Percentiles rank a stretch among this genome's conserved stretches.
These are phyloP conservation scores for Gasterosteus nipponicus DNA, from an alignment of 2,113 vertebrate genomes.

Conservation along the genomic window DNA sequence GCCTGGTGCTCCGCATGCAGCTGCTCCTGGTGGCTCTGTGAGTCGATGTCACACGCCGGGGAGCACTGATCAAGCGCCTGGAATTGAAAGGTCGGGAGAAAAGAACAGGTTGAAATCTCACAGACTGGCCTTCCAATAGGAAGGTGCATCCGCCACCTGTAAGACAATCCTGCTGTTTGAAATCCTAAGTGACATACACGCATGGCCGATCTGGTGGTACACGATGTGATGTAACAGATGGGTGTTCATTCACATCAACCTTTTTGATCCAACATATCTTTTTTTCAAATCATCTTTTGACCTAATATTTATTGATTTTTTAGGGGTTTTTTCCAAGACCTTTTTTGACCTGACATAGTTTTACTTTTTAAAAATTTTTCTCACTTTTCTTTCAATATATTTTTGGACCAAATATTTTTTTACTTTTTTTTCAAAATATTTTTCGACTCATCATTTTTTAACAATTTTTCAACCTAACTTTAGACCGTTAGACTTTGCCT, in stretches of 20 bases:
- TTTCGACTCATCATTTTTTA: no score
- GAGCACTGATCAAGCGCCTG: background rate
- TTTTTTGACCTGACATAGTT: no score
- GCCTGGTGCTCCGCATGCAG: background rate
- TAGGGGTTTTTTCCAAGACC: no score
- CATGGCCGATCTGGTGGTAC: background rate
- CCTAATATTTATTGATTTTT: no score
- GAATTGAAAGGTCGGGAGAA: background rate
- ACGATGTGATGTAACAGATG: constrained; percentile 19
- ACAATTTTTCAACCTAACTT: no score
- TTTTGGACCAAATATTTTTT: no score
- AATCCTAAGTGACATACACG: background rate
- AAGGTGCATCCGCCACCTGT: background rate
- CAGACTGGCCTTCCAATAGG: background rate
- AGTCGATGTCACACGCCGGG: background rate
- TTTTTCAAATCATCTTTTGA: no score
- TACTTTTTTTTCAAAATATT: no score
- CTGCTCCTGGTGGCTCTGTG: background rate
- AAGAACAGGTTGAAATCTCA: constrained; percentile 1
- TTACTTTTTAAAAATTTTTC: no score
- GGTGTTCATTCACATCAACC: background rate
- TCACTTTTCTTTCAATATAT: no score
- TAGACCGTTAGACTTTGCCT: background rate
- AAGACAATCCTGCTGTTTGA: constrained; percentile 7
- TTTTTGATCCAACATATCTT: no score